Evolutionary conservation across 2,888 invertebrate species (phyloP), one percentile per base, ranked within the genome.

Genomic region (Tetrapedia diversipes): DNA sequence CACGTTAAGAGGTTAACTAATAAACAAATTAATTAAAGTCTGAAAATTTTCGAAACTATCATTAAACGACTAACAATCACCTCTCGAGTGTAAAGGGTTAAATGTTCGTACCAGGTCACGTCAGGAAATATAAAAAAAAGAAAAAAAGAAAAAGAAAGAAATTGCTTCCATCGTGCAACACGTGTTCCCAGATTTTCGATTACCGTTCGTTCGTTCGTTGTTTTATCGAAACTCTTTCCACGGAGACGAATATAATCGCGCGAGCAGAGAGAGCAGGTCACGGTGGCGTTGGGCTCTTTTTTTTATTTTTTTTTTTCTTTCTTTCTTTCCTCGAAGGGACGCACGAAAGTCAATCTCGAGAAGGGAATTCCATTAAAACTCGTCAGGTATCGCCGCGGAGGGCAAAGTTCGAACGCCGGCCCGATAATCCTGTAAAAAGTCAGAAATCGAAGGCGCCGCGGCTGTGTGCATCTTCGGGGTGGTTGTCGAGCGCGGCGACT

Each of bases 361-460:
- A 39, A 72, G 71, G n/a, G 78, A 82, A 84, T 82, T 77, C 74
- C 68, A 83, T 83, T 82, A 81, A 84, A 84, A 81, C 73, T 84
- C 72, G 63, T 71, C 70, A 72, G 59, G 65, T 77, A 71, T 80
- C 65, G 19, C 43, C 8, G 66, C 54, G 37, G 54, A 61, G 37
- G 56, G 39, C 49, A 37, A 60, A 77, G 63, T 72, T 68, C 45
- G 60, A 79, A 77, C 57, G 34, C n/a, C 71, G 19, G n/a, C 32
- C 72, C 72, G 78, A 79, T 77, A 79, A 72, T 77, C 51, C 51
- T 43, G 32, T 34, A 56, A 65, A 39, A 49, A 60, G 53, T 60
- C 39, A 4, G 22, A n/a, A 56, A 66, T 76, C 77, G 53, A 47
- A 61, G 57, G 41, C 24, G 45, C 63, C n/a, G n/a, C n/a, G n/a